Conservation (phyloP, 2,797 vertebrate genomes). For the Tokudaia tokunoshimensis region DNA sequence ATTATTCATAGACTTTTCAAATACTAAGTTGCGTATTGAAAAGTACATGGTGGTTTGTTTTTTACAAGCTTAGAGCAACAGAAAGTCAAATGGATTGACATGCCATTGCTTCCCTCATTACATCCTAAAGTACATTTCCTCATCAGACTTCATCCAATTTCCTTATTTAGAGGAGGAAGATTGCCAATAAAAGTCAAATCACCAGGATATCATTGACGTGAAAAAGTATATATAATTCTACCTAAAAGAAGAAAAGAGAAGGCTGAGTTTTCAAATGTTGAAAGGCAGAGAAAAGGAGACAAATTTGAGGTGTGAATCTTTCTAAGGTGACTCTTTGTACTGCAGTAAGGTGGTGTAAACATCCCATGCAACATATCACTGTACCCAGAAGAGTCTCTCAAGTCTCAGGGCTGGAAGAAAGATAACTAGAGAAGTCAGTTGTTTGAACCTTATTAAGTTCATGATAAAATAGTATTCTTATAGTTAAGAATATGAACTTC, state of each 20-base stretch:
- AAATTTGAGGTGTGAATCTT: not conserved
- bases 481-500: not conserved
- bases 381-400: not conserved
- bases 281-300: not conserved
- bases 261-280: not conserved
- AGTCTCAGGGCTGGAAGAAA: not conserved
- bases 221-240: not conserved
- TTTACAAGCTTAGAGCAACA: not conserved
- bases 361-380: not conserved
- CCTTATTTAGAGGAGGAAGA: not conserved
- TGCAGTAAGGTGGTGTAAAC: not conserved
- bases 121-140: not conserved
- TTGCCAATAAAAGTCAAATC: slow-evolving; percentile 5
- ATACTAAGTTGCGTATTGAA: not conserved
- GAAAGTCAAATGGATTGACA: not conserved
- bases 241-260: not conserved
- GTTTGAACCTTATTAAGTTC: not conserved
- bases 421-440: not conserved
- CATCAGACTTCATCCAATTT: not conserved
- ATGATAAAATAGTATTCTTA: not conserved
- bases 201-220: slow-evolving; percentile 31
- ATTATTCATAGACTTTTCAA: not conserved
- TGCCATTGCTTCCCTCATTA: not conserved
- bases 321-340: not conserved
- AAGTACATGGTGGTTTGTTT: not conserved